Percentiles rank a stretch among this genome's conserved stretches.
Conservation (phyloP, 2,888 invertebrate genomes). For the Euzetes globulus region DNA sequence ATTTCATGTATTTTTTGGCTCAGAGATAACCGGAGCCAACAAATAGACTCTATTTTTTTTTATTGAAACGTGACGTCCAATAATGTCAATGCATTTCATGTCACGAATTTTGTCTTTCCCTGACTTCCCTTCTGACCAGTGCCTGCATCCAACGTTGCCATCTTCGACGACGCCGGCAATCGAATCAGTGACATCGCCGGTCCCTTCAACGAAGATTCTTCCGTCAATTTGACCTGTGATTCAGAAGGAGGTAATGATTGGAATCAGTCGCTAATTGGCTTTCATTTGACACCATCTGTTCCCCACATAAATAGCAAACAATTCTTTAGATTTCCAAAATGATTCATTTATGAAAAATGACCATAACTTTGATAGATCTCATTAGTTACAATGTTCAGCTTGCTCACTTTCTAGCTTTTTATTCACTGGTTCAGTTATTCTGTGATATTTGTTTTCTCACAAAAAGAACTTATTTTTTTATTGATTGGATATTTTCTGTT, state of each 20-base stretch:
- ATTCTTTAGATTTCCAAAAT: too few species aligned
- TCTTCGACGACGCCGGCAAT: slow-evolving; percentile 29
- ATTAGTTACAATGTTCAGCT: too few species aligned
- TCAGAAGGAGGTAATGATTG: slow-evolving; percentile 44
- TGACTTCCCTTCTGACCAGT: slow-evolving; percentile 3
- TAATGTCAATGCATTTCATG: slow-evolving; percentile 7
- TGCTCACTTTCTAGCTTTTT: too few species aligned
- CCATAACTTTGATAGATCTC: too few species aligned
- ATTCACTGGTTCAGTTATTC: neutral
- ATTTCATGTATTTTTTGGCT: neutral
- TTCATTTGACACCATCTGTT: neutral
- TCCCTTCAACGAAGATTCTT: slow-evolving; percentile 45
- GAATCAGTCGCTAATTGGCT: neutral
- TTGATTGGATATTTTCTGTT: too few species aligned
- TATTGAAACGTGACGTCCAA: slow-evolving; percentile 21
- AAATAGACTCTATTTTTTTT: neutral
- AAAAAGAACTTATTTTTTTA: neutral
- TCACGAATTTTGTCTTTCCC: slow-evolving; percentile 15
- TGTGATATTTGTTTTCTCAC: neutral
- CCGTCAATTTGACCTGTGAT: slow-evolving; percentile 45
- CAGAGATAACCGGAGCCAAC: neutral
- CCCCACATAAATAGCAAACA: too few species aligned
- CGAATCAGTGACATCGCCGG: slow-evolving; percentile 40
- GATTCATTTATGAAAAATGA: too few species aligned
- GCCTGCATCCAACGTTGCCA: slow-evolving; percentile 33